Base-by-base conservation (phyloP, 2,113 vertebrate species). In the Pygoscelis antarcticus region DNA sequence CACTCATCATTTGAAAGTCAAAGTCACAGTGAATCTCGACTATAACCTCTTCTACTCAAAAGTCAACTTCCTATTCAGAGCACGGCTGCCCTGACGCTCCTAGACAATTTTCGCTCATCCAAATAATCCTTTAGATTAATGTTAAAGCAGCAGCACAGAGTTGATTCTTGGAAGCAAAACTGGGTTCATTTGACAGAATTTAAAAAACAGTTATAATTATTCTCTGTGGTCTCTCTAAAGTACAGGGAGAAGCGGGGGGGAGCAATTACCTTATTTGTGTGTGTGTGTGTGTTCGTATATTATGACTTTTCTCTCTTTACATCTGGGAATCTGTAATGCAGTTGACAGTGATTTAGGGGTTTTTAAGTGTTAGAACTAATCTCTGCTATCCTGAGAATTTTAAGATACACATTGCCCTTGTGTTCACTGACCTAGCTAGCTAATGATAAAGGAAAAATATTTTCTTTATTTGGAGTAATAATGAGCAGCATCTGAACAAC, bases 381-480 rank as follows among this genome's bases (percentile, higher is more conserved):
- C 42, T 78, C 79, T 74, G n/a, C 80, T 96, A 94, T 85, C 57
- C 58, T 94, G 69, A 81, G 82, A 77, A 72, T 62, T 74, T 82
- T 72, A 79, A 94, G 83, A 60, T 71, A 49, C 34, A 86, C 19
- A 23, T 94, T 75, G 36, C 89, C 40, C 32, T 71, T 84, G 62
- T 65, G 71, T 69, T 96, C 74, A 49, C 44, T 96, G 83, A 94
- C 94, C 96, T 93, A 78, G 89, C 57, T 40, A 83, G 77, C 65
- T 95, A 93, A 68, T 85, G 66, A 87, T 87, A 89, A 95, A 82
- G 60, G 54, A 74, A 86, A 91, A 60, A 49, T 32, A 70, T 58
- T 91, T 94, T 57, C 38, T 62, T 93, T 86, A 69, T 93, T 93
- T 83, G 90, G 40, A 95, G 84, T 96, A 95, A 91, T 88, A 96